Conservation (phyloP, 2,113 vertebrate genomes). For the Motacilla tschutschensis region DNA sequence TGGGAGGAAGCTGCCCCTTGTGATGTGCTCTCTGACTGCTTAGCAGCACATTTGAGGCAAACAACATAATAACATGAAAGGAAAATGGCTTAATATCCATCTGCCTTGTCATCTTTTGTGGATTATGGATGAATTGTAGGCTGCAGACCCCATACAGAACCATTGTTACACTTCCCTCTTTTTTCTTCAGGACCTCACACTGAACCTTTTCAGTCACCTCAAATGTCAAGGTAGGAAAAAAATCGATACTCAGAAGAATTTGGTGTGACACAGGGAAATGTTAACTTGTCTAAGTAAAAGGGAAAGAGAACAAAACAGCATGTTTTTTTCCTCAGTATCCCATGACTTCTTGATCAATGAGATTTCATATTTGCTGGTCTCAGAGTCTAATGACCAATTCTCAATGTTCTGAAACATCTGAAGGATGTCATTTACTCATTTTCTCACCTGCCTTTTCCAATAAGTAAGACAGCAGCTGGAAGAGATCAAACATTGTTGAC, state of each 20-base stretch:
- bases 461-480: constrained; percentile 12
- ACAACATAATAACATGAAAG: neutral
- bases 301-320: neutral
- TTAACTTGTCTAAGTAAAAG: constrained; percentile 33
- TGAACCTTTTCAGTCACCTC: constrained; percentile 36
- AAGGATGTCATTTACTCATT: neutral
- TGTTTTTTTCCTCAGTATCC: neutral
- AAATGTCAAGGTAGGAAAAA: constrained; percentile 30
- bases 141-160: neutral
- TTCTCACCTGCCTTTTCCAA: constrained; percentile 24
- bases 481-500: neutral
- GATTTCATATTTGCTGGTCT: neutral
- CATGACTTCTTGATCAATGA: neutral
- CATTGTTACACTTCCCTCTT: neutral
- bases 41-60: neutral
- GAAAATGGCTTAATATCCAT: neutral
- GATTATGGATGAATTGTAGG: neutral
- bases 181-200: neutral
- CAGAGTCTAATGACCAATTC: neutral
- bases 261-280: neutral
- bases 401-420: neutral
- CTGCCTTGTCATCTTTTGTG: neutral
- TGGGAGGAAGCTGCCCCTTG: neutral
- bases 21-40: neutral
- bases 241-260: constrained; percentile 46